These are phyloP conservation scores for Pedionomus torquatus DNA, from an alignment of 2,113 vertebrate species.

Conservation along the genomic window DNA sequence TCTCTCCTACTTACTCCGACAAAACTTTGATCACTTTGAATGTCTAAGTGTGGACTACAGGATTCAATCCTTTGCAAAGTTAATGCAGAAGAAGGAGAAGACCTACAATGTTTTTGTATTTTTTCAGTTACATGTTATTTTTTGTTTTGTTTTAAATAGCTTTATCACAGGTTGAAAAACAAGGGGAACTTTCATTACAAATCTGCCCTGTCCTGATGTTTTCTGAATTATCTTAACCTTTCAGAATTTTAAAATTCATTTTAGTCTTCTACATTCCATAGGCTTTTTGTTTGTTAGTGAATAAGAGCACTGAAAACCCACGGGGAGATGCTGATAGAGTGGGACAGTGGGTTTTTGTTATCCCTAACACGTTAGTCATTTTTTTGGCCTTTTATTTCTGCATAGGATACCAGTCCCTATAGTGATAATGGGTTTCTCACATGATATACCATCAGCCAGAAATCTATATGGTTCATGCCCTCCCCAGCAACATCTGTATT, in stretches of 20 bases:
- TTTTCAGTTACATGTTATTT: neutral
- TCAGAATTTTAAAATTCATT: neutral
- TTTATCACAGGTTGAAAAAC: neutral
- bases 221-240: neutral
- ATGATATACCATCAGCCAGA: neutral
- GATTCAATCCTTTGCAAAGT: neutral
- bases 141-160: neutral
- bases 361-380: neutral
- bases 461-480: neutral
- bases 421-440: neutral
- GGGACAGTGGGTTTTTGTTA: conserved; percentile 6
- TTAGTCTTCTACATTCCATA: neutral
- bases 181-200: neutral
- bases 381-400: conserved; percentile 7
- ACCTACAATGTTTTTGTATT: neutral
- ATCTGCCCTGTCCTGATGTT: neutral
- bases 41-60: neutral
- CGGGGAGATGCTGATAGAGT: neutral
- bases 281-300: neutral
- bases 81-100: neutral
- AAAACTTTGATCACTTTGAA: neutral
- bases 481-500: neutral
- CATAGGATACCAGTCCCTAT: neutral
- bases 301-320: neutral
- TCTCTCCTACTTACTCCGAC: neutral